Conservation (phyloP, 30 jellyfish, hydroid and myxozoan species). For the Pelagia noctiluca region DNA sequence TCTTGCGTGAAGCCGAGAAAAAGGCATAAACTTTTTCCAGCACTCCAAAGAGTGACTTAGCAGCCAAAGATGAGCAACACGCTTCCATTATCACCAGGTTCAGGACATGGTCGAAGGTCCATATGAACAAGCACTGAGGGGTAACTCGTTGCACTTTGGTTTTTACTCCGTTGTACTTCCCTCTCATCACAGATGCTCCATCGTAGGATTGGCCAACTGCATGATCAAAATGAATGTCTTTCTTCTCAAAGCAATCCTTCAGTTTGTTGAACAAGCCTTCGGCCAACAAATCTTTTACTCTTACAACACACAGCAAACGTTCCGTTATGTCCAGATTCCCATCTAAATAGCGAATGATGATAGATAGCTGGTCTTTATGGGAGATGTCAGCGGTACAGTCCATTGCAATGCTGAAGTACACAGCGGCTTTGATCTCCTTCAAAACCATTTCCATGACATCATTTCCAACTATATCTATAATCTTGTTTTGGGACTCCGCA, state of each 20-base stretch:
- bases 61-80: too few species aligned
- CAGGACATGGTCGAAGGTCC: conserved; percentile 21
- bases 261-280: neutral
- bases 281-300: neutral
- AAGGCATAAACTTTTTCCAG: conserved; percentile 19
- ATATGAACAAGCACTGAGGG: conserved; percentile 22
- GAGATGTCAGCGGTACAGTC: conserved; percentile 9
- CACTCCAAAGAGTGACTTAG: neutral
- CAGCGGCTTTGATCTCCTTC: conserved; percentile 25
- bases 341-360: conserved; percentile 14
- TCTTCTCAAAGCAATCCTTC: too few species aligned
- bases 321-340: neutral
- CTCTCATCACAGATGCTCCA: conserved; percentile 25
- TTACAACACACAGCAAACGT: conserved; percentile 17
- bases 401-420: conserved; percentile 36
- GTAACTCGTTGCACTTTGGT: neutral
- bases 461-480: conserved; percentile 17
- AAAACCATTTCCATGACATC: conserved; percentile 1
- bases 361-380: conserved; percentile 20
- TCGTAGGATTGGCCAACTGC: too few species aligned
- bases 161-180: conserved; percentile 19
- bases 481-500: conserved; percentile 46
- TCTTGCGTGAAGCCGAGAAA: conserved; percentile 8
- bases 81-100: conserved; percentile 30
- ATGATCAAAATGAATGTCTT: too few species aligned